Conservation (phyloP, 2,888 invertebrate genomes). For the Pachycephus smyrnensis region DNA sequence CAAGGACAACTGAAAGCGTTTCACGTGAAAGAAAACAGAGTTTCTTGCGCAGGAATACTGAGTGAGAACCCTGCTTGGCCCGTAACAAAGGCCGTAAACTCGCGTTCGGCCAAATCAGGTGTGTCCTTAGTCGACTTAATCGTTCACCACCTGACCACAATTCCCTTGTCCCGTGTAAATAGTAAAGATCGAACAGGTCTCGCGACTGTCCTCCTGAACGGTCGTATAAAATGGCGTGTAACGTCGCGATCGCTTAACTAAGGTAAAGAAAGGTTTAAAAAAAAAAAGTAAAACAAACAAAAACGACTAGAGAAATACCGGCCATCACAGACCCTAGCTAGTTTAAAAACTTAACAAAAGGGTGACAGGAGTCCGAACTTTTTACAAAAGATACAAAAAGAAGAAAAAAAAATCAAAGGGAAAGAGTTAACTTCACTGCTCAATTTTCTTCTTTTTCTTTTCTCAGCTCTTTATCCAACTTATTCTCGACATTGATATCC, state of each 20-base stretch:
- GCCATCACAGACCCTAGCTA: not conserved
- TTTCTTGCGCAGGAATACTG: conserved; percentile 30
- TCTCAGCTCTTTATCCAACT: not conserved
- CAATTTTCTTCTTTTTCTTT: not conserved
- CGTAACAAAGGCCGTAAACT: conserved; percentile 32
- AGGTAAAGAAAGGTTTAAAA: not conserved
- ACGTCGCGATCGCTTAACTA: not conserved
- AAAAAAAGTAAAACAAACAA: not conserved
- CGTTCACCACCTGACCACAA: conserved; percentile 43
- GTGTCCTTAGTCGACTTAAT: conserved; percentile 40
- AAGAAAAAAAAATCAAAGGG: not conserved
- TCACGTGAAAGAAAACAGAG: conserved; percentile 26
- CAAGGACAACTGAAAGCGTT: conserved; percentile 75
- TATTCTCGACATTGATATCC: not conserved
- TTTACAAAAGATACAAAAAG: conserved; percentile 8
- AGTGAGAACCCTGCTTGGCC: conserved; percentile 40
- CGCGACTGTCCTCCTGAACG: conserved; percentile 17
- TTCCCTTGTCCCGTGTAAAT: conserved; percentile 47
- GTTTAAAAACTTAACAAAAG: not conserved
- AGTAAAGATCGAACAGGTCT: conserved; percentile 37
- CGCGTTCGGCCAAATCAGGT: conserved; percentile 42
- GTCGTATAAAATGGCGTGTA: not conserved
- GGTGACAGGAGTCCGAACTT: conserved; percentile 37
- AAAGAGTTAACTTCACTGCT: not conserved
- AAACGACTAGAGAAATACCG: not conserved